phyloP scores from a whole-genome alignment of 2,113 vertebrate genomes.

The Cochlearius cochlearius region DNA sequence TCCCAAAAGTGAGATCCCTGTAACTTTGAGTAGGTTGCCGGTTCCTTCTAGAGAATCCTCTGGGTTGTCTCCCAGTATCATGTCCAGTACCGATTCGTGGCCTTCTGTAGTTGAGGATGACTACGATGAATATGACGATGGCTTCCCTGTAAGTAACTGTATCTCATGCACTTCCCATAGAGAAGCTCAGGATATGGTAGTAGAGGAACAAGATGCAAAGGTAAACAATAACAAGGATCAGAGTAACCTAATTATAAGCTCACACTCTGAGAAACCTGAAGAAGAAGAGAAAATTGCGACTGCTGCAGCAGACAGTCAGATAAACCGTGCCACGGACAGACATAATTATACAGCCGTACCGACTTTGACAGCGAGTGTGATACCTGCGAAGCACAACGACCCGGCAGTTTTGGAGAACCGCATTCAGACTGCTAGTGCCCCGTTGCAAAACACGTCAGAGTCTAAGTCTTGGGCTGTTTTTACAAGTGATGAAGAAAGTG shows the following conservation, averaged over 20 bases:
- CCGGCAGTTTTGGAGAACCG: constrained; percentile 72
- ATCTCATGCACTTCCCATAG: constrained; percentile 81
- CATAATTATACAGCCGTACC: neutral
- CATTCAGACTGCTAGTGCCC: constrained; percentile 62
- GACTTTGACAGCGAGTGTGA: constrained; percentile 11
- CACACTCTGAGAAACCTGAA: constrained; percentile 67
- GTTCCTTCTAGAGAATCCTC: constrained; percentile 68
- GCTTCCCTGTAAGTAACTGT: constrained; percentile 74
- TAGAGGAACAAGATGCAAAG: constrained; percentile 74
- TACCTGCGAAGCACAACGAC: constrained; percentile 32
- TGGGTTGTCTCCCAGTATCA: constrained; percentile 59
- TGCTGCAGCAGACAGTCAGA: constrained; percentile 44
- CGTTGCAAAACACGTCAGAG: constrained; percentile 53
- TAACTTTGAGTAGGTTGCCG: constrained; percentile 59
- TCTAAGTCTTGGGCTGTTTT: constrained; percentile 78
- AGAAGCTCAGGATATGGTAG: constrained; percentile 77
- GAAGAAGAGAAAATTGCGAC: constrained; percentile 62
- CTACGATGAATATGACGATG: constrained; percentile 72
- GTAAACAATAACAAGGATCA: constrained; percentile 71
- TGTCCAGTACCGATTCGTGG: constrained; percentile 57
- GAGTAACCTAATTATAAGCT: constrained; percentile 70
- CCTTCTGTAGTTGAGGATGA: constrained; percentile 69
- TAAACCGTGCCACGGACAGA: constrained; percentile 14
- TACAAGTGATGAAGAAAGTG: constrained; percentile 86
- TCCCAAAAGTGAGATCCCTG: constrained; percentile 58